These are phyloP conservation scores for Drosophila maculinotata DNA, from an alignment of 2,888 invertebrate species.

Conservation along the genomic window DNA sequence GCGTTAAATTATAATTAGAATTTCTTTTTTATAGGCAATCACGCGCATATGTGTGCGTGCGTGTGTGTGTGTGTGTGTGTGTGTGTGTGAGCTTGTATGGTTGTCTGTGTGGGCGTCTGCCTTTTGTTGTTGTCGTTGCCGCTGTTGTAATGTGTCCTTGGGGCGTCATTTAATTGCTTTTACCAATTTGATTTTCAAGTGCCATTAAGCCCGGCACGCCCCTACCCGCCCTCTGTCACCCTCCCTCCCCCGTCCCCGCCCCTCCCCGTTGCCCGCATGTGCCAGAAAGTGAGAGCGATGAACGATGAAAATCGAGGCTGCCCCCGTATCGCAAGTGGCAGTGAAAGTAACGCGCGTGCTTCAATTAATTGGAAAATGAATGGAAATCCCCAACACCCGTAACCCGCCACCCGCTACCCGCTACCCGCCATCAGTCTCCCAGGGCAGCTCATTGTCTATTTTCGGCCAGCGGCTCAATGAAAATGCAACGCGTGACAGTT, in stretches of 20 bases:
- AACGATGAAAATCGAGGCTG: slow-evolving; percentile 32
- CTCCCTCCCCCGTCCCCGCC: not conserved
- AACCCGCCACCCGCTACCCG: too few relatives aligned
- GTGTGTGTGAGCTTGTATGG: slow-evolving; percentile 31
- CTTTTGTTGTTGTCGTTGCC: slow-evolving; percentile 46
- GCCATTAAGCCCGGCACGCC: slow-evolving; percentile 82
- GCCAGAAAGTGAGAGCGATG: slow-evolving; percentile 72
- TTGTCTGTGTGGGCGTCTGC: slow-evolving; percentile 33
- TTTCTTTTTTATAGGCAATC: slow-evolving; percentile 82
- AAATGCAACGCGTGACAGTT: slow-evolving; percentile 74
- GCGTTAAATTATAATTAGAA: slow-evolving; percentile 82
- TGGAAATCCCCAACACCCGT: too few relatives aligned
- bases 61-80: slow-evolving; percentile 28
- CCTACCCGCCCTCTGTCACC: too few relatives aligned
- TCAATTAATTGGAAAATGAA: slow-evolving; percentile 82
- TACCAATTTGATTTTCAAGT: slow-evolving; percentile 84
- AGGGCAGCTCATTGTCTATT: slow-evolving; percentile 77
- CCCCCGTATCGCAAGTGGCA: slow-evolving; percentile 44
- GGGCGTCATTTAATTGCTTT: slow-evolving; percentile 85
- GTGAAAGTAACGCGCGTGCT: slow-evolving; percentile 81
- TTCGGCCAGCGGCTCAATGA: slow-evolving; percentile 66
- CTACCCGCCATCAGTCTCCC: not conserved
- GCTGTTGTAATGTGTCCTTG: slow-evolving; percentile 84
- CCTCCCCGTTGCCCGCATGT: slow-evolving; percentile 49
- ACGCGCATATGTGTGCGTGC: slow-evolving; percentile 49